Evolutionary conservation across 2,113 vertebrate species (phyloP), one percentile per base, ranked within the genome.

Genomic region (Mirounga angustirostris): DNA sequence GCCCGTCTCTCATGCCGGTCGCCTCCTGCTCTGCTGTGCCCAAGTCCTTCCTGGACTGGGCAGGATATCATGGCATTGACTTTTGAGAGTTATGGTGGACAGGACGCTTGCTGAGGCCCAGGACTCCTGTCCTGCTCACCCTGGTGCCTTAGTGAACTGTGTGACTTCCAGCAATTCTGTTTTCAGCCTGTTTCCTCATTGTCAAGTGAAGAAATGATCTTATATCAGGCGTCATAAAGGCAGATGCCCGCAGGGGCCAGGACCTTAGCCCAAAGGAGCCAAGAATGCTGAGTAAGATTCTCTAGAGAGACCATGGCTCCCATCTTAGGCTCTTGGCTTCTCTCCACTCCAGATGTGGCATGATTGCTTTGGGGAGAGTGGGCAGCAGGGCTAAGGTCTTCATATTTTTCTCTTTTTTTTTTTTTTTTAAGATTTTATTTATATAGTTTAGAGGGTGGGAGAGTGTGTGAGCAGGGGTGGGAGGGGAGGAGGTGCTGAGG

Each of bases 331-430:
- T 61, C 52, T 19, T 9, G 14, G 8, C 11, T 1, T n/a, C n/a
- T 33, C 0, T 56, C 22, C n/a, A 4, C 26, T 36, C 1, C 6
- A 0, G 0, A 0, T 24, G 21, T 22, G 63, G 12, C 26, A 5
- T 76, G 43, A 19, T 2, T 30, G 28, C 8, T 33, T 19, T 6
- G 12, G 7, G 15, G 61, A 1, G n/a, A 24, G 33, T 0, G 10
- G 46, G 10, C 22, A 19, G 2, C 65, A 83, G 56, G 54, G n/a
- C 22, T 26, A 7, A 21, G 30, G 2, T 80, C 69, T 83, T 21
- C 58, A 8, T 79, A 18, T 65, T 33, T 33, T 22, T 59, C 46
- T 46, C 7, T 46, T 8, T 65, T 16, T 33, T 22, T 59, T 59
- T 59, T 24, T 61, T 61, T 65, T 15, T 9, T 8, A 69, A 69